These are phyloP conservation scores for Laterallus jamaicensis DNA, from an alignment of 2,113 vertebrate genomes.

Conservation along the genomic window DNA sequence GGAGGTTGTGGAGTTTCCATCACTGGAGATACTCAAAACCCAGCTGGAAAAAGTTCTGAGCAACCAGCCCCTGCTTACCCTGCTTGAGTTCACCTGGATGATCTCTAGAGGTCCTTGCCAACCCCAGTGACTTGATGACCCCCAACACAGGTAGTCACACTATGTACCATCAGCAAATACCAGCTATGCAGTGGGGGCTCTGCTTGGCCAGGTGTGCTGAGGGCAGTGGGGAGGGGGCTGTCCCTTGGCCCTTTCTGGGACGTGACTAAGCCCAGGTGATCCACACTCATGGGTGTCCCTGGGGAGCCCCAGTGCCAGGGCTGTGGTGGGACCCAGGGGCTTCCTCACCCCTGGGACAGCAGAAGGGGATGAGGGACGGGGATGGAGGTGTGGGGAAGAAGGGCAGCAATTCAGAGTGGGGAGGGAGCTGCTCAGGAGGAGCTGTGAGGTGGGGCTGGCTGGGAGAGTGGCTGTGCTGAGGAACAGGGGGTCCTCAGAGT, in stretches of 20 bases:
- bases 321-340: background rate
- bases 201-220: background rate
- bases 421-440: background rate
- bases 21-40: background rate
- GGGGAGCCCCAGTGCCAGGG: background rate
- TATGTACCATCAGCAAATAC: background rate
- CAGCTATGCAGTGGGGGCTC: background rate
- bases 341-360: too few relatives aligned
- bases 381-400: background rate
- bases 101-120: background rate
- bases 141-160: background rate
- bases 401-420: too few relatives aligned
- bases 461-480: accelerated
- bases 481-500: background rate
- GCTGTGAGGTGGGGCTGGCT: accelerated
- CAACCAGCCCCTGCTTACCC: background rate
- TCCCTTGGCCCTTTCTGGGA: background rate
- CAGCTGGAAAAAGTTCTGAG: too few relatives aligned
- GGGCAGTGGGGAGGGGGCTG: background rate
- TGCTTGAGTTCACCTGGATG: background rate
- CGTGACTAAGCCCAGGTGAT: accelerated
- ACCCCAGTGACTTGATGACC: background rate
- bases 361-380: background rate
- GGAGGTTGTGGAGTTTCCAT: background rate
- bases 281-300: accelerated